Percentiles rank a stretch among this genome's conserved stretches.
Evolutionary conservation across 2,113 vertebrate genomes (phyloP).

Genomic region (Lipotes vexillifer): DNA sequence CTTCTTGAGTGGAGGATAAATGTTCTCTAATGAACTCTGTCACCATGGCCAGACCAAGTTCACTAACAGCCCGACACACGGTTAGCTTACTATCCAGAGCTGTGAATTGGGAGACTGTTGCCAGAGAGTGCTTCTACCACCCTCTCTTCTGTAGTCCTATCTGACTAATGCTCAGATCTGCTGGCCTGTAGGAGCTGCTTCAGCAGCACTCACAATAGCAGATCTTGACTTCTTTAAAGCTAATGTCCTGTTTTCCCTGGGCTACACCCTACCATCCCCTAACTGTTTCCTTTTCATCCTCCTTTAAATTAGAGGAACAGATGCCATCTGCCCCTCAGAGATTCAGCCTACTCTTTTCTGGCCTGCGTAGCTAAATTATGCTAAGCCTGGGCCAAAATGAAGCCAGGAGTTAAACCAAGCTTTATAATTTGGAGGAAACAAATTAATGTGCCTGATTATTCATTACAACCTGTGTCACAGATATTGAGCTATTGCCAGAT

Average conservation of each 20-base stretch:
- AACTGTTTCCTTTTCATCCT: neutral
- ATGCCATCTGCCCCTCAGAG: constrained; percentile 17
- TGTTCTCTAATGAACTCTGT: constrained; percentile 71
- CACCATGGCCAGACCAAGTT: constrained; percentile 49
- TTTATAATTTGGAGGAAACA: constrained; percentile 17
- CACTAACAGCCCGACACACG: constrained; percentile 44
- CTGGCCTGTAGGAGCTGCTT: neutral
- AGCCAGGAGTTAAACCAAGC: neutral
- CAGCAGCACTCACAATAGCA: neutral
- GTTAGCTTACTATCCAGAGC: constrained; percentile 38
- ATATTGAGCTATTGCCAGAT: neutral
- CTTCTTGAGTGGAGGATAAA: constrained; percentile 67
- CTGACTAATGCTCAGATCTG: neutral
- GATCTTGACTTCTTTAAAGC: neutral
- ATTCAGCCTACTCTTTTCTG: neutral
- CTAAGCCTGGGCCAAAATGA: constrained; percentile 20
- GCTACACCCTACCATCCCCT: neutral
- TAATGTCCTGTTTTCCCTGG: neutral
- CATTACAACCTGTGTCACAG: neutral
- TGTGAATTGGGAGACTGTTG: constrained; percentile 32
- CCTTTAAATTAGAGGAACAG: neutral
- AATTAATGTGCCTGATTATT: constrained; percentile 17
- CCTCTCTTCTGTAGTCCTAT: neutral
- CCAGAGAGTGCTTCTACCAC: neutral
- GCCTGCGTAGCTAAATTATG: neutral